Evolutionary conservation across 2,797 vertebrate species (phyloP).

Genomic region (Pangasius macronema): DNA sequence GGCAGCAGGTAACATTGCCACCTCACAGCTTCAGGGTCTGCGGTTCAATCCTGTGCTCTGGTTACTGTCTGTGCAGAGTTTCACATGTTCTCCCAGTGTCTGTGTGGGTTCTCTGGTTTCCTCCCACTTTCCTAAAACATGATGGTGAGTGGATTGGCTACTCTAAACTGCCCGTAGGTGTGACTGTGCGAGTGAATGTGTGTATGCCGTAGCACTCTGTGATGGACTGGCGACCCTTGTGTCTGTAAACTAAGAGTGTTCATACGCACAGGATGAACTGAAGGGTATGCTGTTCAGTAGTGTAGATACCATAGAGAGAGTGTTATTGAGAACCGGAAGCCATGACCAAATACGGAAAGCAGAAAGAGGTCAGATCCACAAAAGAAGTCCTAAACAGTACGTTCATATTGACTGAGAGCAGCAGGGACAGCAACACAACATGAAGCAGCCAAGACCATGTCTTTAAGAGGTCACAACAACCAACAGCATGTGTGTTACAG

Average conservation of each 20-base stretch:
- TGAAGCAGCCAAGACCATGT: not conserved
- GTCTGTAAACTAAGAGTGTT: not conserved
- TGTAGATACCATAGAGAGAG: not conserved
- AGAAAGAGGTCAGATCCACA: not conserved
- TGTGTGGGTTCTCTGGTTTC: not conserved
- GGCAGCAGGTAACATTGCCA: not conserved
- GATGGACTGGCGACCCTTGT: not conserved
- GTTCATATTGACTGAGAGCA: not conserved
- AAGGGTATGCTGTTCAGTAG: not conserved
- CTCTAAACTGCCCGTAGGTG: no score
- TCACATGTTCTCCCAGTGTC: not conserved
- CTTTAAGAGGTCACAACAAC: not conserved
- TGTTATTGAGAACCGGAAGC: not conserved
- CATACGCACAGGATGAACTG: not conserved
- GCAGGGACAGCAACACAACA: not conserved
- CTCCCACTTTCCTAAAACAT: not conserved
- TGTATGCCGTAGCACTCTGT: not conserved
- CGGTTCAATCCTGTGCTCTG: not conserved
- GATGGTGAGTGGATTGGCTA: not conserved
- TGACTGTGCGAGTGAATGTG: not conserved
- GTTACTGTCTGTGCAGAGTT: not conserved
- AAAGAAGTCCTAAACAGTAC: not conserved
- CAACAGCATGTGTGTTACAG: not conserved
- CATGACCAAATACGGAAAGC: not conserved
- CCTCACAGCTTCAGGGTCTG: not conserved